phyloP scores from a whole-genome alignment of 2,888 invertebrate genomes.

The Mesochorus sp. region DNA sequence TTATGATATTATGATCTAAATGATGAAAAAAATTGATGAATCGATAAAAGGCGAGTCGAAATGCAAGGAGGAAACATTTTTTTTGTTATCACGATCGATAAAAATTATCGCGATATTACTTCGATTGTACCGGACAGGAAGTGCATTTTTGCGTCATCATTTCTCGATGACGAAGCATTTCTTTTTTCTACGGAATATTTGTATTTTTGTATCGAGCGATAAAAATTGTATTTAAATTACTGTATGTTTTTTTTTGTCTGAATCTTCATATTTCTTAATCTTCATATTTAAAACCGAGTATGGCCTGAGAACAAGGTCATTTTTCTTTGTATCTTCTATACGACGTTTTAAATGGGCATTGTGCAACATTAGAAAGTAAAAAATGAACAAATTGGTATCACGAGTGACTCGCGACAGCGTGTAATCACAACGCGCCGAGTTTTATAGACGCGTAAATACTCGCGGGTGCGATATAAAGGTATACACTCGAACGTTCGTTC shows the following conservation, averaged over 20 bases:
- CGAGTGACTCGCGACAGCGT: neutral
- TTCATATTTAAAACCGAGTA: too few relatives aligned
- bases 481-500: neutral
- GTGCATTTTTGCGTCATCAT: neutral
- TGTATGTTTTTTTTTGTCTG: too few relatives aligned
- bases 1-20: neutral
- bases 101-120: neutral
- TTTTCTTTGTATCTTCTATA: neutral
- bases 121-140: neutral
- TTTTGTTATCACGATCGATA: neutral
- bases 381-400: slow-evolving; percentile 41
- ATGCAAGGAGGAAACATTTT: neutral
- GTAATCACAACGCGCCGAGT: neutral
- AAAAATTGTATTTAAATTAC: too few relatives aligned
- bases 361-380: slow-evolving; percentile 57
- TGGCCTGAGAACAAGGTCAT: too few relatives aligned
- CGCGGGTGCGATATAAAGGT: too few relatives aligned
- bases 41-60: neutral
- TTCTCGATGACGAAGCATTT: too few relatives aligned
- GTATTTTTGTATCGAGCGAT: too few relatives aligned
- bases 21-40: neutral
- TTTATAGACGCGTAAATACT: too few relatives aligned
- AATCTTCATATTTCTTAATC: too few relatives aligned
- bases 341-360: slow-evolving; percentile 28
- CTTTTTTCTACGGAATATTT: too few relatives aligned